Base-by-base conservation (phyloP, 2,113 vertebrate species). In the Mesembrinibis cayennensis region DNA sequence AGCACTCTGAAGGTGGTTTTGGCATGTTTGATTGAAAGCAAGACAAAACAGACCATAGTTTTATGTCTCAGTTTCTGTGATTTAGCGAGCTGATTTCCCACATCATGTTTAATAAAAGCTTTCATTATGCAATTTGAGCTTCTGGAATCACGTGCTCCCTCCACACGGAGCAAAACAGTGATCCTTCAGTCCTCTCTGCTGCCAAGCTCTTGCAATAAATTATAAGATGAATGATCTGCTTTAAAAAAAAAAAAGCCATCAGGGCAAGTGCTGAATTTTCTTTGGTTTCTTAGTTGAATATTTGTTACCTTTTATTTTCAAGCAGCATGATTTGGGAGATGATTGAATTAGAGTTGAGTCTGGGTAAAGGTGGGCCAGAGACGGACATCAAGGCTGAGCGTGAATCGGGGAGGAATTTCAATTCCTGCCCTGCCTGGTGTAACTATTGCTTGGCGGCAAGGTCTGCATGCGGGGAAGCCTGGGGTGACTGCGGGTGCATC, bases 101-200 rank as follows among this genome's bases (percentile, higher is more conserved):
- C 72, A 36, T 95, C 44, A 3, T 70, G 90, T 90, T 89, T n/a
- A 77, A 88, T 78, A 93, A 92, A 97, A 93, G 95, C 90, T 87
- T 62, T 95, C 89, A 92, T 97, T 97, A 95, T 95, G 96, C 92
- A 92, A 67, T 14, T 80, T 38, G 42, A 96, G 94, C 95, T 91
- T 77, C 90, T 63, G 71, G 90, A 42, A 95, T 97, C 97, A 97
- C 90, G 95, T 97, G 97, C 95, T 88, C 22, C n/a, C 38, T 94
- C 91, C 69, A 45, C 4, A 0, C 89, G 19, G 85, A 63, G 96
- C 65, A 72, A 67, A 92, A 69, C 92, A 91, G 93, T 40, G 95
- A 93, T 89, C 91, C 96, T 26, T 95, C 2, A 89, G 92, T 87
- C 77, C 84, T 53, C 58, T 0, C 18, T 15, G 58, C 62, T 78